A percentile compares a stretch with the other conserved stretches of the same genome.
phyloP scores from a whole-genome alignment of 2,888 invertebrate genomes.

The Penaeus monodon region DNA sequence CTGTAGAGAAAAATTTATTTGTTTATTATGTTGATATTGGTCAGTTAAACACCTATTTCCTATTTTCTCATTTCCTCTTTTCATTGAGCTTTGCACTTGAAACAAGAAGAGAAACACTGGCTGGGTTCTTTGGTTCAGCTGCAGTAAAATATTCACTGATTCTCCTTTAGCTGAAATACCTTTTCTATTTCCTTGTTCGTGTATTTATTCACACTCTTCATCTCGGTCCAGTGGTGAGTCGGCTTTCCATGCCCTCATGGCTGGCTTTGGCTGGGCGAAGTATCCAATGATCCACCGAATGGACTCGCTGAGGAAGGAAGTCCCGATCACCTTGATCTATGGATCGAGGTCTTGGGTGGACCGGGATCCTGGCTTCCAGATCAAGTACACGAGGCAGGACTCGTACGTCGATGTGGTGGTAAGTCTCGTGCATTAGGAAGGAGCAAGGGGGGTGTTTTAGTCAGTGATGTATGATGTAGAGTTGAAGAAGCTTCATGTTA shows the following conservation, averaged over 20 bases:
- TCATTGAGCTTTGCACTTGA: too few species aligned
- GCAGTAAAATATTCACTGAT: neutral
- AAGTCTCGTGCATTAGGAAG: slow-evolving; percentile 65
- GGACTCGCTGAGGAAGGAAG: slow-evolving; percentile 76
- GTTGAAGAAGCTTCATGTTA: too few species aligned
- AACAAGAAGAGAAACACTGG: too few species aligned
- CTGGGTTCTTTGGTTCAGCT: too few species aligned
- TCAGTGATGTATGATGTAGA: too few species aligned
- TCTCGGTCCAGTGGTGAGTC: slow-evolving; percentile 82
- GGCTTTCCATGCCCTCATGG: slow-evolving; percentile 91
- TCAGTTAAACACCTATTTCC: too few species aligned
- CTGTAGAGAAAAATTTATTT: too few species aligned
- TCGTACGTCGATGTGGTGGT: slow-evolving; percentile 86
- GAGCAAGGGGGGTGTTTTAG: neutral
- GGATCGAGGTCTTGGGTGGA: slow-evolving; percentile 97
- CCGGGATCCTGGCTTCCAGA: slow-evolving; percentile 84
- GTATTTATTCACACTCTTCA: neutral
- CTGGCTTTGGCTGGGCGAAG: slow-evolving; percentile 94
- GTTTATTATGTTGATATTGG: too few species aligned
- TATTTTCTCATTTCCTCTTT: too few species aligned
- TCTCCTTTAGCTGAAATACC: neutral
- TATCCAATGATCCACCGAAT: slow-evolving; percentile 90
- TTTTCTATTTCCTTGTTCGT: neutral
- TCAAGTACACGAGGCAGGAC: slow-evolving; percentile 78
- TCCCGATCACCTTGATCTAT: slow-evolving; percentile 91